Evolutionary conservation across 2,797 vertebrate species (phyloP).

Genomic region (Rhyacichthys aspro): DNA sequence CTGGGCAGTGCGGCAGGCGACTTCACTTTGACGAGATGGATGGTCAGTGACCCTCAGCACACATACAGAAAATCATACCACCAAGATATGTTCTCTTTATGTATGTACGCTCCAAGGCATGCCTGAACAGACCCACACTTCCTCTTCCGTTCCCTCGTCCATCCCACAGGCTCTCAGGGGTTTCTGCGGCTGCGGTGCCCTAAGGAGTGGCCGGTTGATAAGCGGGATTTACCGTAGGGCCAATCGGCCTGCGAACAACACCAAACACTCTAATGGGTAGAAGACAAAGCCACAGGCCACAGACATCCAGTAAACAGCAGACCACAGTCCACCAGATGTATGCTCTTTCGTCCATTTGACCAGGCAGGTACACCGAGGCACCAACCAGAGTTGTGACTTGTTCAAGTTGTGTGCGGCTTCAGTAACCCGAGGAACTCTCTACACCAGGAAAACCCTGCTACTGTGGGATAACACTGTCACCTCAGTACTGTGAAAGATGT

Average conservation of each 20-base stretch:
- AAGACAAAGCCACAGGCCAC: constrained; percentile 83
- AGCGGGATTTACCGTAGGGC: constrained; percentile 82
- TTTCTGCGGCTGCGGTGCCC: constrained; percentile 76
- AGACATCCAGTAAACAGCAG: constrained; percentile 81
- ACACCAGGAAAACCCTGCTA: constrained; percentile 23
- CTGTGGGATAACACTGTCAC: constrained; percentile 43
- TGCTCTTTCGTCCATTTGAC: constrained; percentile 68
- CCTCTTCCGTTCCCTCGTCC: constrained; percentile 47
- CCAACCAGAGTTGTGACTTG: constrained; percentile 55
- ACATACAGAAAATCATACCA: constrained; percentile 1
- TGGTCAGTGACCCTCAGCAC: constrained; percentile 47
- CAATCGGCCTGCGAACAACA: constrained; percentile 71
- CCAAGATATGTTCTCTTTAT: constrained; percentile 4
- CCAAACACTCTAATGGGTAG: constrained; percentile 80
- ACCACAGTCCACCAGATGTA: constrained; percentile 77
- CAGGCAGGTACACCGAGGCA: constrained; percentile 68
- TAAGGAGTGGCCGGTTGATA: constrained; percentile 73
- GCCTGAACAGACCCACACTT: constrained; percentile 31
- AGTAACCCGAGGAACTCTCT: constrained; percentile 43
- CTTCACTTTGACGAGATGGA: constrained; percentile 46
- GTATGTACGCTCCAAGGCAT: constrained; percentile 3
- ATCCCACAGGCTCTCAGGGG: constrained; percentile 70
- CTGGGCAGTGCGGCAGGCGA: constrained; percentile 48
- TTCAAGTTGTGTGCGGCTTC: constrained; percentile 46
- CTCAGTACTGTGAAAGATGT: constrained; percentile 40